These are phyloP conservation scores for Corythoichthys intestinalis DNA, from an alignment of 2,113 vertebrate species.

Conservation along the genomic window DNA sequence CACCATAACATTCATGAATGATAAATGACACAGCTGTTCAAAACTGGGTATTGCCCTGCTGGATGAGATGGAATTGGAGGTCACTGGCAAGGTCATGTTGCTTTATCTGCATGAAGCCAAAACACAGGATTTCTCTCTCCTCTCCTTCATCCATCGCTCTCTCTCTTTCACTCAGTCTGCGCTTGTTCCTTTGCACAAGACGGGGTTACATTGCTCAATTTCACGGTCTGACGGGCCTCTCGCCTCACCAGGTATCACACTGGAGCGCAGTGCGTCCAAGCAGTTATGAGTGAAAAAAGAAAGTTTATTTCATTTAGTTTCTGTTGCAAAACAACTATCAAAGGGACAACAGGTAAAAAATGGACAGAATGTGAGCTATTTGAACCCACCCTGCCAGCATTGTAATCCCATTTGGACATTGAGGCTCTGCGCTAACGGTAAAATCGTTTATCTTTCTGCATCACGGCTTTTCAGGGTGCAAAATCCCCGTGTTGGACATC, in stretches of 20 bases:
- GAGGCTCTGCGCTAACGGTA: no score
- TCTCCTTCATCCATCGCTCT: background rate
- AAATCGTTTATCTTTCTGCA: constrained; percentile 9
- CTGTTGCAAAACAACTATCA: constrained; percentile 16
- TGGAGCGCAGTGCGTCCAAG: constrained; percentile 42
- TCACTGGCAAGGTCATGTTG: background rate
- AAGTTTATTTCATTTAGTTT: constrained; percentile 45
- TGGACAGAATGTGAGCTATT: background rate
- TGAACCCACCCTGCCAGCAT: background rate
- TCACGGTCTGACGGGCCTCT: constrained; percentile 57
- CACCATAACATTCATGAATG: background rate
- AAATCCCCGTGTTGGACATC: constrained; percentile 6
- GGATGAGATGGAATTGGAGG: background rate
- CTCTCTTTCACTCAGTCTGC: background rate
- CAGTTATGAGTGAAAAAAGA: constrained; percentile 27
- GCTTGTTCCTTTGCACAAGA: constrained; percentile 24
- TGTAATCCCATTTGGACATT: constrained; percentile 1
- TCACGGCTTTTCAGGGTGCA: background rate
- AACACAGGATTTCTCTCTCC: background rate
- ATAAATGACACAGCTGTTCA: background rate
- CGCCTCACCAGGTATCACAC: constrained; percentile 44
- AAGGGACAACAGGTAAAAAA: background rate
- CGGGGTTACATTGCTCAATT: constrained; percentile 60
- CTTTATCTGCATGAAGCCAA: background rate
- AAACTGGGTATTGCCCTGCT: background rate